phyloP scores from a whole-genome alignment of 2,113 vertebrate species.

The Tursiops truncatus region DNA sequence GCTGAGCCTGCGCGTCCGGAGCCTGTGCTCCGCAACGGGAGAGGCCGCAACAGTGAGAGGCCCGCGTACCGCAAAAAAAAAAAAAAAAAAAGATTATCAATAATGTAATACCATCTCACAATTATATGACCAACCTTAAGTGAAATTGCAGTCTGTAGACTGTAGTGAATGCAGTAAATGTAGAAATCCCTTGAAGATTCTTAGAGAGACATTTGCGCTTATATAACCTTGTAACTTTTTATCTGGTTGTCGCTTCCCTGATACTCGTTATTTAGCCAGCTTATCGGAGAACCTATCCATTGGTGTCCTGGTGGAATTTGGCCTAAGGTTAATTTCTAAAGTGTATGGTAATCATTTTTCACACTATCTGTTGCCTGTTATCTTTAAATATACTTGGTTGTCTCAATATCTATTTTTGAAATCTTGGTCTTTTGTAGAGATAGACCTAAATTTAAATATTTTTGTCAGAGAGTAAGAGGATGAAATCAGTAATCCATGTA shows the following conservation, averaged over 20 bases:
- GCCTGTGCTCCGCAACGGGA: too few relatives aligned
- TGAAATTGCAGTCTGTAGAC: background rate
- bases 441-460: conserved; percentile 1
- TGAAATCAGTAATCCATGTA: background rate
- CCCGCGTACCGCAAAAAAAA: too few relatives aligned
- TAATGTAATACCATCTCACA: background rate
- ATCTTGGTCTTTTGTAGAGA: background rate
- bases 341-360: background rate
- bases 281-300: background rate
- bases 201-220: background rate
- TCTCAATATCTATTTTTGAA: conserved; percentile 30
- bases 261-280: background rate
- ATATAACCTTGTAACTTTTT: background rate
- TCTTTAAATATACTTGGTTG: conserved; percentile 22
- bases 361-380: background rate
- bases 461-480: conserved; percentile 22
- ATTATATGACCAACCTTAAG: background rate
- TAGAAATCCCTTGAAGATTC: background rate
- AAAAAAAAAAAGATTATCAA: background rate
- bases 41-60: too few relatives aligned
- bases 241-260: background rate
- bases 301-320: background rate
- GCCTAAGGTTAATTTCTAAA: conserved; percentile 30
- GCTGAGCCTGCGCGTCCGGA: too few relatives aligned
- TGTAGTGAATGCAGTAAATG: background rate